These are phyloP conservation scores for Drosophila hamatofila DNA, from an alignment of 2,888 invertebrate species.

Conservation along the genomic window DNA sequence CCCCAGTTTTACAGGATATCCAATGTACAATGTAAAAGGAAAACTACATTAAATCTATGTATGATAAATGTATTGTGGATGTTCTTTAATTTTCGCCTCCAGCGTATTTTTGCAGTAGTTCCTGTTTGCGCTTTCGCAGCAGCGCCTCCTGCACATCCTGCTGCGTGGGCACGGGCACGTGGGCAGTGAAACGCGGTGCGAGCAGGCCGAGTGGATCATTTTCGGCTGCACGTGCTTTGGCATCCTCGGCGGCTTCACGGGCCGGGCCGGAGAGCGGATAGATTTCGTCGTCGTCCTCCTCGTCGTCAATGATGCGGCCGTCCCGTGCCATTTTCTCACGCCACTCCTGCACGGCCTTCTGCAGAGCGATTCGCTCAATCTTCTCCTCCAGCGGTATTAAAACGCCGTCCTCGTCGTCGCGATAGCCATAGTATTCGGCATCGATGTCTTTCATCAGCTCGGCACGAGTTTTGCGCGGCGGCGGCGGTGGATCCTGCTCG, in stretches of 20 bases:
- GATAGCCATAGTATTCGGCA: slow-evolving; percentile 99
- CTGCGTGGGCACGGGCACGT: slow-evolving; percentile 97
- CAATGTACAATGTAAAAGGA: not conserved
- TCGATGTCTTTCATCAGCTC: slow-evolving; percentile 99
- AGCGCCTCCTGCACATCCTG: slow-evolving; percentile 97
- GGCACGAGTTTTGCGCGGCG: slow-evolving; percentile 95
- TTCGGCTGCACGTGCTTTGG: slow-evolving; percentile 56
- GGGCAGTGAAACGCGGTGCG: slow-evolving; percentile 89
- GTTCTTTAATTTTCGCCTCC: slow-evolving; percentile 72
- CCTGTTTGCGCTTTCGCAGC: slow-evolving; percentile 95
- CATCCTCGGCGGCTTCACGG: slow-evolving; percentile 73
- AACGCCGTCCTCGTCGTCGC: slow-evolving; percentile 99
- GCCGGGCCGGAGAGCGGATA: slow-evolving; percentile 84
- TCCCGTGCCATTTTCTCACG: slow-evolving; percentile 87
- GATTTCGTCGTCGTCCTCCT: slow-evolving; percentile 88
- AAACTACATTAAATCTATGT: not conserved
- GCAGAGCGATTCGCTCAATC: slow-evolving; percentile 90
- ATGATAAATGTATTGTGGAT: not conserved
- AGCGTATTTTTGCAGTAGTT: slow-evolving; percentile 94
- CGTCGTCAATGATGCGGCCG: slow-evolving; percentile 90
- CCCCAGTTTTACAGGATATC: not conserved
- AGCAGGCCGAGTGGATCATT: slow-evolving; percentile 84
- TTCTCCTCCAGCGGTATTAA: slow-evolving; percentile 94
- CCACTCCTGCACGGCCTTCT: slow-evolving; percentile 90
- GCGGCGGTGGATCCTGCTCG: slow-evolving; percentile 96